Evolutionary conservation across 2,888 invertebrate genomes (phyloP), one percentile per base, ranked within the genome.

Genomic region (Euplagia quadripunctaria): DNA sequence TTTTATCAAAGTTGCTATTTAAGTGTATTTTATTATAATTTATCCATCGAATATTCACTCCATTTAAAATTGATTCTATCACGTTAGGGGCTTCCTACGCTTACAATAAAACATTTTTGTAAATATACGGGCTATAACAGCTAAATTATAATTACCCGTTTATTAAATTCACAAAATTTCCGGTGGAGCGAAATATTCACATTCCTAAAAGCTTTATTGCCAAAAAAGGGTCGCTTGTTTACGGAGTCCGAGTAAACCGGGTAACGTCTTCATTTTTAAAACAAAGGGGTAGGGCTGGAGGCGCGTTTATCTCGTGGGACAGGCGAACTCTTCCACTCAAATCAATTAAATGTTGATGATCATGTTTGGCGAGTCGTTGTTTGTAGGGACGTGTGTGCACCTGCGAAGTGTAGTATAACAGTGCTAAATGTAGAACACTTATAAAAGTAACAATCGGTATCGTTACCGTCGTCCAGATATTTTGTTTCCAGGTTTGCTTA

Each of bases 201-300:
- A 86, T 88, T 85, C 85, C 87, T 86, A 85, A 91, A 90, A 89
- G 91, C 89, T 88, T 88, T 85, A 85, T 87, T 84, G 87, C 84
- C 78, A 82, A 87, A 88, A 89, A 91, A 89, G 88, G 89, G 89
- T 88, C 82, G 84, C 83, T 85, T 89, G 88, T 90, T 88, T 89
- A 87, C 85, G 49, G 80, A 83, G 80, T 82, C 78, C 83, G 81
- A 76, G 80, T 79, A 79, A 82, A 82, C 74, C 69, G 83, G 78
- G 78, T 82, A 74, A 85, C 86, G 86, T 88, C 89, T 89, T 88
- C 81, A 90, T 91, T 90, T 90, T 90, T 90, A 83, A 89, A 91
- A 88, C 87, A 88, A 91, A 88, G 83, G 78, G 78, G 72, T 31
- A 64, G 64, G 12, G 16, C 42, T 70, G 68, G 46, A 87, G 80